phyloP scores from a whole-genome alignment of 2,113 vertebrate genomes.

The Laticauda laticaudata region DNA sequence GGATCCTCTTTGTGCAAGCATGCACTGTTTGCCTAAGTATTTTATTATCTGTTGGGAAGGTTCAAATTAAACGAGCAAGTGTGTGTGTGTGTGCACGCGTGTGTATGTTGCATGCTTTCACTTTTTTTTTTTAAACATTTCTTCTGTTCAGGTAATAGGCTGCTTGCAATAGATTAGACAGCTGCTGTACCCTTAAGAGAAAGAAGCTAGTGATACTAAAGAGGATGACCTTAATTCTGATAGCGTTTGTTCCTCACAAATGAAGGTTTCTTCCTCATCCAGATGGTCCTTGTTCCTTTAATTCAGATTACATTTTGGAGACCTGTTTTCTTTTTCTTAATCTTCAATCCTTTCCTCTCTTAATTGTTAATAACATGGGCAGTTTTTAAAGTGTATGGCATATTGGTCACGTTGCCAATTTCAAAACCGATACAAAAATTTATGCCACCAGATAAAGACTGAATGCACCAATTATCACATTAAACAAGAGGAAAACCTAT shows the following conservation, averaged over 20 bases:
- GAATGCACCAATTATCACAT: no score
- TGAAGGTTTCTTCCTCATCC: constrained; percentile 17
- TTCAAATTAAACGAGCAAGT: constrained; percentile 47
- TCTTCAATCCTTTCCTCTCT: neutral
- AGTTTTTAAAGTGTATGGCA: neutral
- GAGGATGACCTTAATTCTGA: constrained; percentile 26
- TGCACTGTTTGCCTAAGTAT: neutral
- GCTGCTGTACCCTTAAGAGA: constrained; percentile 4
- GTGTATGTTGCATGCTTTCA: neutral
- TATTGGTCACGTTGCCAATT: no score
- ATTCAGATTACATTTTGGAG: constrained; percentile 30
- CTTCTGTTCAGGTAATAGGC: neutral
- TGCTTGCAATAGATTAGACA: constrained; percentile 24
- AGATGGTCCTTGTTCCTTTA: constrained; percentile 21
- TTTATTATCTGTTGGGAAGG: constrained; percentile 32
- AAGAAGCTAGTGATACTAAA: constrained; percentile 28
- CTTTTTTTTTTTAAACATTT: constrained; percentile 27
- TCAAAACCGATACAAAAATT: no score
- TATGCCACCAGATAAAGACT: no score
- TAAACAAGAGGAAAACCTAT: no score
- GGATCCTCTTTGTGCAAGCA: neutral
- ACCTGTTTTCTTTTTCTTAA: constrained; percentile 7
- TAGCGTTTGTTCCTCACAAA: constrained; percentile 5
- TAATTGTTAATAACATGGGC: neutral
- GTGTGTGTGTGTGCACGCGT: no score